These are phyloP conservation scores for Aldrovandia affinis DNA, from an alignment of 2,797 vertebrate genomes.

Conservation along the genomic window DNA sequence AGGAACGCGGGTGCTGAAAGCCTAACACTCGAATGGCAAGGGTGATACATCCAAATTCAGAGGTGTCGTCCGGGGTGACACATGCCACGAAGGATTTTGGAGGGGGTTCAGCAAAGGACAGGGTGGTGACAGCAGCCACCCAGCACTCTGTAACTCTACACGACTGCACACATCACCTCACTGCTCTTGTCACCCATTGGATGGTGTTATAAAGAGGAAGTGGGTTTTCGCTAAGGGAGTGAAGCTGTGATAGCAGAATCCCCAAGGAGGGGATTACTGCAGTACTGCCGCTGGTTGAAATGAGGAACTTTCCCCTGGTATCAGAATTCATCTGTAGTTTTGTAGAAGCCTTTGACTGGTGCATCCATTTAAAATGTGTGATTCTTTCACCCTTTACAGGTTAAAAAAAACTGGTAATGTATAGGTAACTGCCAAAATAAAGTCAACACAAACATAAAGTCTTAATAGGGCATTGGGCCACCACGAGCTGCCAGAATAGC, in stretches of 20 bases:
- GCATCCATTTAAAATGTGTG: too few species aligned
- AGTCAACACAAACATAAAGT: too few species aligned
- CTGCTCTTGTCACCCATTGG: slow-evolving; percentile 51
- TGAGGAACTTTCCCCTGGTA: slow-evolving; percentile 45
- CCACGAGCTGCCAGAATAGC: too few species aligned
- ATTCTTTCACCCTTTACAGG: too few species aligned
- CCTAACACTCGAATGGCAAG: slow-evolving; percentile 30
- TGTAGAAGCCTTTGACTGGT: background rate
- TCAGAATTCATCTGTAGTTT: slow-evolving; percentile 46
- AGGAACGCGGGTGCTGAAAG: slow-evolving; percentile 3
- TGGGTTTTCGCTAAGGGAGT: slow-evolving; percentile 53
- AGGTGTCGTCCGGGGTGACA: slow-evolving; percentile 28
- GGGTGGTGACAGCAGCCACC: slow-evolving; percentile 35
- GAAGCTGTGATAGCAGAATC: slow-evolving; percentile 38
- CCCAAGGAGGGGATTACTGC: slow-evolving; percentile 32
- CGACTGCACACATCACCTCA: slow-evolving; percentile 63
- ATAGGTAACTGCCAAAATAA: too few species aligned
- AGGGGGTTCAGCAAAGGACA: background rate
- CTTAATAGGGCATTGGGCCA: too few species aligned
- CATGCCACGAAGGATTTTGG: slow-evolving; percentile 34
- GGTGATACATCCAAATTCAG: slow-evolving; percentile 19
- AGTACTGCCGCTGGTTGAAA: slow-evolving; percentile 32
- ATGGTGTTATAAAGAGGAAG: slow-evolving; percentile 55
- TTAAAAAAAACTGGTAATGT: too few species aligned
- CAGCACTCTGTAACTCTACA: slow-evolving; percentile 44